Base-by-base conservation (phyloP, 2,113 vertebrate genomes). In the Triplophysa rosa region DNA sequence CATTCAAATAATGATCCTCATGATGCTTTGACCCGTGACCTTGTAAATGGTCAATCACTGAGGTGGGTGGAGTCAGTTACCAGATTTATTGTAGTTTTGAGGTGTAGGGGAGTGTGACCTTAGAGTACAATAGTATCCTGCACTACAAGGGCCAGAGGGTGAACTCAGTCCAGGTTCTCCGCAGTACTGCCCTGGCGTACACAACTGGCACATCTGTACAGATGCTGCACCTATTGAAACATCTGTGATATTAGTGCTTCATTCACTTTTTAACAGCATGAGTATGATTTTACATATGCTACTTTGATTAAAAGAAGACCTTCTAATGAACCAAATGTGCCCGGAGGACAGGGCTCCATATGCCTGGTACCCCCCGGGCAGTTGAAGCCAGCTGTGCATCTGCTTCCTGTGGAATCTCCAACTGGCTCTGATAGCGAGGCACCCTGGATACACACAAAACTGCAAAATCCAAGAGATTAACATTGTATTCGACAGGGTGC, bases 71-170 rank as follows among this genome's bases (percentile, higher is more conserved):
- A 49, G 45, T 49, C 26, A 52, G 45, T 21, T 17, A 77, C 74
- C 74, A 37, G 74, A 65, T 17, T 16, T 37, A 8, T 77, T 64
- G 77, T 90, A 90, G 67, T 81, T 29, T 23, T 56, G 63, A 23
- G 95, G 95, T 19, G 66, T 86, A 8, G 94, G 90, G 0, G 89
- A 78, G 29, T 1, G 85, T 7, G 95, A 93, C 62, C 90, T 91
- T 23, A 88, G 78, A n/a, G 59, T 78, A 84, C 95, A 97, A 89
- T 92, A 97, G 74, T 93, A 92, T 0, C 95, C 95, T 0, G 94
- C 80, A 49, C 82, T 85, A 81, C 95, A 96, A 3, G 47, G 90
- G 0, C 95, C 94, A 0, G 93, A 94, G 0, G 95, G 93, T 24
- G 86, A 78, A 0, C 83, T 88, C 54, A 95, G 92, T 1, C 95